These are phyloP conservation scores for Luidia sarsii DNA, from an alignment of 53 echinoderm and acorn worm genomes.

Conservation along the genomic window DNA sequence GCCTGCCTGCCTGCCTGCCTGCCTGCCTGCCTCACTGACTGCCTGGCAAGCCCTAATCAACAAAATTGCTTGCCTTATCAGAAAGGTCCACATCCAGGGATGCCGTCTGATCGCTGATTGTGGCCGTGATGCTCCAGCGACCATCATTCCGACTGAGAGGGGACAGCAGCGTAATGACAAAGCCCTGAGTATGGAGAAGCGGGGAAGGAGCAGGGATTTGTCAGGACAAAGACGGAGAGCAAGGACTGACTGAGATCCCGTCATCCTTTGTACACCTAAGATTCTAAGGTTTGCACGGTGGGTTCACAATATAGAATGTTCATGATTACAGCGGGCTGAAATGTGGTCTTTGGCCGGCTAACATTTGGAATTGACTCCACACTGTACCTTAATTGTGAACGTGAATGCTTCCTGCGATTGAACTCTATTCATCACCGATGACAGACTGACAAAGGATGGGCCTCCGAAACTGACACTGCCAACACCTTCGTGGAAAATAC, in stretches of 20 bases:
- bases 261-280: too few species aligned
- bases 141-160: slow-evolving; percentile 56
- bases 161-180: slow-evolving; percentile 80
- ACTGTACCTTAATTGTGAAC: slow-evolving; percentile 44
- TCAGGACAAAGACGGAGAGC: too few species aligned
- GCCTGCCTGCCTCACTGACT: too few species aligned
- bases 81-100: slow-evolving; percentile 78
- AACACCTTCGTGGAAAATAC: not conserved
- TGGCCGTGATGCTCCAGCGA: slow-evolving; percentile 77
- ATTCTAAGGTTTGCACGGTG: too few species aligned
- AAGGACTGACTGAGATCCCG: too few species aligned
- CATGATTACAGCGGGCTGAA: too few species aligned
- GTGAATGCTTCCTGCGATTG: slow-evolving; percentile 15
- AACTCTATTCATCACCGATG: slow-evolving; percentile 33
- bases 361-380: too few species aligned
- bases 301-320: too few species aligned
- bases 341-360: too few species aligned
- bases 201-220: not conserved
- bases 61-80: slow-evolving; percentile 73
- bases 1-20: too few species aligned
- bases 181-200: slow-evolving; percentile 54
- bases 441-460: not conserved
- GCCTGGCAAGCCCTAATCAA: too few species aligned
- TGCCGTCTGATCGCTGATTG: slow-evolving; percentile 81
- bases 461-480: not conserved